Percentiles rank a stretch among this genome's conserved stretches.
Evolutionary conservation across 2,888 invertebrate species (phyloP).

Genomic region (Tetheella fluctuosa): DNA sequence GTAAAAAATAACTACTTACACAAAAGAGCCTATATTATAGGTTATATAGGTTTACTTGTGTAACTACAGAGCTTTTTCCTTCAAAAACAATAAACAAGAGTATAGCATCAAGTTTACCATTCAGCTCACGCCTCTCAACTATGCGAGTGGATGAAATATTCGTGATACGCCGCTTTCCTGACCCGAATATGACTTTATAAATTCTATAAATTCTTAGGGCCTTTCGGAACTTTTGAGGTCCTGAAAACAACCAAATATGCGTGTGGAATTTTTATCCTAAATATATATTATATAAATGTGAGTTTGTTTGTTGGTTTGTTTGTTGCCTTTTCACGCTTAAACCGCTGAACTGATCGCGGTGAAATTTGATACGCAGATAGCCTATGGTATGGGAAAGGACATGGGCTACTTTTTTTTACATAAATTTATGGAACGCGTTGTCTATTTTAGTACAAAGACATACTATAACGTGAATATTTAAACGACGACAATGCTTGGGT

Average conservation of each 20-base stretch:
- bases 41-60: background rate
- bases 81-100: slow-evolving; percentile 1
- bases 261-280: background rate
- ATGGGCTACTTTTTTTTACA: too few species aligned
- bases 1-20: too few species aligned
- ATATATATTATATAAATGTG: too few species aligned
- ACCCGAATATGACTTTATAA: slow-evolving; percentile 3
- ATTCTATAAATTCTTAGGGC: background rate
- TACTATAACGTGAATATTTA: too few species aligned
- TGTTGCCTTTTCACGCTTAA: too few species aligned
- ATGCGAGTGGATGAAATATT: slow-evolving; percentile 35
- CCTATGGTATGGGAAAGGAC: too few species aligned
- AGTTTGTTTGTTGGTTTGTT: too few species aligned
- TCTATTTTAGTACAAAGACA: too few species aligned
- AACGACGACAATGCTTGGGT: too few species aligned
- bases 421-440: too few species aligned
- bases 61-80: background rate
- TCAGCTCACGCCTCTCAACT: slow-evolving; percentile 23
- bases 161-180: slow-evolving; percentile 31
- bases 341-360: too few species aligned
- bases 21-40: background rate
- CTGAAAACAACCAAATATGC: background rate
- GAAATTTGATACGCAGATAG: too few species aligned
- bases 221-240: background rate
- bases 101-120: slow-evolving; percentile 4